These are phyloP conservation scores for Pteropus rufus DNA, from an alignment of 2,797 vertebrate genomes.

Conservation along the genomic window DNA sequence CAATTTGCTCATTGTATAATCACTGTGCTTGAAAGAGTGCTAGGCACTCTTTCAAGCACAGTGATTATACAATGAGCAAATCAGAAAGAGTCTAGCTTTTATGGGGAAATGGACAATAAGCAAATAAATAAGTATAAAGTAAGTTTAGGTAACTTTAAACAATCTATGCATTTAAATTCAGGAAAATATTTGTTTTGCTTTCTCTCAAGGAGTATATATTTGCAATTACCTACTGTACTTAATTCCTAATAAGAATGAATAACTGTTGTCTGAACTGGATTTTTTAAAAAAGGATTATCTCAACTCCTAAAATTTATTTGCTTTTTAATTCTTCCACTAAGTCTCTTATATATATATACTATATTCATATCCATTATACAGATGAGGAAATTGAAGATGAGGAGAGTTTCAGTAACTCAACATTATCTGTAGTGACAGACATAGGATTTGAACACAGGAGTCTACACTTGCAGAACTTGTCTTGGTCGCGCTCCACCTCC, in stretches of 20 bases:
- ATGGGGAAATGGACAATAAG: not conserved
- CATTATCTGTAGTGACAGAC: not conserved
- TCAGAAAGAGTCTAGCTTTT: not conserved
- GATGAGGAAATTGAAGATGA: not conserved
- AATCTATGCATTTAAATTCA: not conserved
- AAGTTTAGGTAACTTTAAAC: not conserved
- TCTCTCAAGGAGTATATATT: not conserved
- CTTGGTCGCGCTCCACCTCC: not conserved
- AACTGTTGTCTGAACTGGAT: not conserved
- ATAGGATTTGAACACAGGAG: not conserved
- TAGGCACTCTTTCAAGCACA: not conserved
- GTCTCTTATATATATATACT: not conserved
- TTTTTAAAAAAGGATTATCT: not conserved
- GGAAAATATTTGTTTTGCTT: slow-evolving; percentile 20
- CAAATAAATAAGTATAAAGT: not conserved
- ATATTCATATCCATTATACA: not conserved
- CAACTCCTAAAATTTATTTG: not conserved
- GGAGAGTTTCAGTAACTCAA: not conserved
- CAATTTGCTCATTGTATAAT: no score
- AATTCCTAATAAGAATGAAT: not conserved
- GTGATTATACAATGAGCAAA: not conserved
- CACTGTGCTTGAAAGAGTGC: no score
- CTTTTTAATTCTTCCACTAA: not conserved
- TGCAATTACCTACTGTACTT: not conserved
- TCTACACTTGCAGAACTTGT: not conserved